Conservation (phyloP, 2,797 vertebrate species). For the Pipistrellus pipistrellus region DNA sequence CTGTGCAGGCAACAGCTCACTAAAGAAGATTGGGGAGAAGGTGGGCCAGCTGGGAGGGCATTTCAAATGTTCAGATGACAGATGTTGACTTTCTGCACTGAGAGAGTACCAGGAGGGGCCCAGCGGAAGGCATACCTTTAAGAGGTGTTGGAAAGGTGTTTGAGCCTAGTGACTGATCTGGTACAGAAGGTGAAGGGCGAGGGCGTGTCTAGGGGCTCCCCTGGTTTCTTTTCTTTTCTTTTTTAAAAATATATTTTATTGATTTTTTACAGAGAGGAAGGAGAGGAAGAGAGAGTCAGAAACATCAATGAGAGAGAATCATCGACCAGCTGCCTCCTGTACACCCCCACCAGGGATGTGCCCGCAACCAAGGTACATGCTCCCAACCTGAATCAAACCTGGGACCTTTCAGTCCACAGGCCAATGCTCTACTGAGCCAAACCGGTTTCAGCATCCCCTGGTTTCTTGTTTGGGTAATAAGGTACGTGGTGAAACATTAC, state of each 20-base stretch:
- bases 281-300: too few species aligned
- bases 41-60: background rate
- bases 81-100: background rate
- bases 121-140: background rate
- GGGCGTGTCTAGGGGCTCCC: rapidly evolving
- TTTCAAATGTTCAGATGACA: background rate
- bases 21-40: background rate
- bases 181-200: background rate
- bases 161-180: background rate
- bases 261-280: too few species aligned
- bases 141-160: background rate
- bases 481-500: background rate
- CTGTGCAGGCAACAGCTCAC: background rate
- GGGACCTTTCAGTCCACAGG: too few species aligned
- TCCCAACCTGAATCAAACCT: too few species aligned
- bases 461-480: background rate
- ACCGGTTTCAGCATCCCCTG: too few species aligned
- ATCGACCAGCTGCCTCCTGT: too few species aligned
- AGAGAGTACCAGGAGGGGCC: background rate
- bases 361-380: too few species aligned
- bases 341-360: too few species aligned
- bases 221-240: background rate
- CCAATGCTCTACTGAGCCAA: too few species aligned
- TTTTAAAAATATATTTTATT: too few species aligned
- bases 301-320: too few species aligned